A percentile compares a stretch with the other conserved stretches of the same genome.
Conservation (phyloP, 2,888 invertebrate genomes). For the Thyatira batis region DNA sequence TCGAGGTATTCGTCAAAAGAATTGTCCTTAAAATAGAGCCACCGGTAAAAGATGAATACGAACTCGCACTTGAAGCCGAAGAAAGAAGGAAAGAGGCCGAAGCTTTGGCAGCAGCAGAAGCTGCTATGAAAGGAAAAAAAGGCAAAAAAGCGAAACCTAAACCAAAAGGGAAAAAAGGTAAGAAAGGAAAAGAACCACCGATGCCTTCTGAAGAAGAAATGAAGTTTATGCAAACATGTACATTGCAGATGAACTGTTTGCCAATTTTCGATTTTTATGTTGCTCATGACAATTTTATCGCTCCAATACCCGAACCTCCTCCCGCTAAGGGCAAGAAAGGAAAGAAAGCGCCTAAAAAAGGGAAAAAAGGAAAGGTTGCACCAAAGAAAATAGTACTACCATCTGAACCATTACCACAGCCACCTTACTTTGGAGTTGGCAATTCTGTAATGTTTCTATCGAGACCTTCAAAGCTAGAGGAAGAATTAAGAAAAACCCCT, state of each 20-base stretch:
- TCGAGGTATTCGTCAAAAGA: conserved; percentile 72
- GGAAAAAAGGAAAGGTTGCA: conserved; percentile 47
- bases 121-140: conserved; percentile 51
- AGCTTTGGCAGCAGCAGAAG: conserved; percentile 56
- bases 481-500: conserved; percentile 63
- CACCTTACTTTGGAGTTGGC: conserved; percentile 74
- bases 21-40: conserved; percentile 72
- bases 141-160: conserved; percentile 25
- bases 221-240: conserved; percentile 74
- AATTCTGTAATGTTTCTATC: conserved; percentile 71
- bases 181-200: conserved; percentile 67
- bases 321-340: conserved; percentile 52
- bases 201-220: conserved; percentile 74
- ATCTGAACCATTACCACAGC: conserved; percentile 73
- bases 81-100: conserved; percentile 59
- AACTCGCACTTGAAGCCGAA: conserved; percentile 65
- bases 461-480: conserved; percentile 66
- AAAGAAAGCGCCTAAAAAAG: conserved; percentile 47
- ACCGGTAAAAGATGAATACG: conserved; percentile 71
- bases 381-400: conserved; percentile 58
- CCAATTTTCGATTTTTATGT: conserved; percentile 73
- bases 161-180: conserved; percentile 49
- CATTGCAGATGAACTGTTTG: conserved; percentile 69
- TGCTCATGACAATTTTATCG: conserved; percentile 74
- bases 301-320: conserved; percentile 69